These are phyloP conservation scores for Acromyrmex heyeri DNA, from an alignment of 1,140 invertebrate genomes.

Conservation along the genomic window DNA sequence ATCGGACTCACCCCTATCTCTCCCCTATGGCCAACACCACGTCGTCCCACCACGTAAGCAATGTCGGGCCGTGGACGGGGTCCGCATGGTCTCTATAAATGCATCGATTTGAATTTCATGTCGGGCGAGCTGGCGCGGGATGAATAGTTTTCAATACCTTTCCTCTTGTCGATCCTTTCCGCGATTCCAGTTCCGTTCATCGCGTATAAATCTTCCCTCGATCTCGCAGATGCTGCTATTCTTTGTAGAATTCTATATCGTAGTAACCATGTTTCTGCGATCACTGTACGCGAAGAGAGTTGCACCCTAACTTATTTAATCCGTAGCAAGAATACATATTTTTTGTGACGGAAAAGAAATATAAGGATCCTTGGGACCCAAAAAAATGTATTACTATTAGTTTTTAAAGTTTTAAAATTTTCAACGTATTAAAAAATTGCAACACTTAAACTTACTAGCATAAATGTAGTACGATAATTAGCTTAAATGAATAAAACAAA, in stretches of 20 bases:
- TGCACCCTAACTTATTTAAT: neutral
- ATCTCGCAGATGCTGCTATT: slow-evolving; percentile 31
- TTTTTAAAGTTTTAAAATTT: too few relatives aligned
- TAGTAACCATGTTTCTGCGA: neutral
- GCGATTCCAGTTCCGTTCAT: neutral
- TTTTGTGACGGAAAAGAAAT: too few relatives aligned
- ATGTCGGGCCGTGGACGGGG: slow-evolving; percentile 44
- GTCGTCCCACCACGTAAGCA: slow-evolving; percentile 34
- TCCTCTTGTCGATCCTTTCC: slow-evolving; percentile 29
- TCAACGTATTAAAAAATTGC: too few relatives aligned
- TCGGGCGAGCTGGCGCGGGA: slow-evolving; percentile 64
- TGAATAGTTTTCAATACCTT: slow-evolving; percentile 78
- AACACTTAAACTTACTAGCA: too few relatives aligned
- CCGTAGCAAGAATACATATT: too few relatives aligned
- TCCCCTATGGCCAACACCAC: slow-evolving; percentile 21
- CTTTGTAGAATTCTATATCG: neutral
- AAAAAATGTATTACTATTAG: too few relatives aligned
- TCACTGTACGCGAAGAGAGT: neutral
- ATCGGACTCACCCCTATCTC: slow-evolving; percentile 42
- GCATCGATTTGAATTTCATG: slow-evolving; percentile 82
- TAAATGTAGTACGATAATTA: too few relatives aligned
- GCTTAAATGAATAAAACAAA: too few relatives aligned
- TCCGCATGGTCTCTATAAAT: slow-evolving; percentile 67
- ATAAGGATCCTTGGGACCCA: too few relatives aligned
- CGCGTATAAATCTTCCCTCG: slow-evolving; percentile 22